Evolutionary conservation across 2,797 vertebrate genomes (phyloP).

Genomic region (Perodicticus potto): DNA sequence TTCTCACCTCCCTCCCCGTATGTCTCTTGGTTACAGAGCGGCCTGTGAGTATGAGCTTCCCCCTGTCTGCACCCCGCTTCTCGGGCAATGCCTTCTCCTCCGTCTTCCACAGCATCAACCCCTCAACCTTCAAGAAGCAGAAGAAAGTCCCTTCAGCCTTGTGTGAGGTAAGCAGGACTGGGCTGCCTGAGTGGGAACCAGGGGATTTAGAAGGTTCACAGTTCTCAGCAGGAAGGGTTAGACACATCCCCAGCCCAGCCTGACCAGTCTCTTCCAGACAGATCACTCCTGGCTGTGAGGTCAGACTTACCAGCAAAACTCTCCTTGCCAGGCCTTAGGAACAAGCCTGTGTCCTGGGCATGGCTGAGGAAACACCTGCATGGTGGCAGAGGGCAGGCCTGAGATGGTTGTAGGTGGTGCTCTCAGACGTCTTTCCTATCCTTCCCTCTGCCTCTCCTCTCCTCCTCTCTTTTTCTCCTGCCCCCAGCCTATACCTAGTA

Average conservation of each 20-base stretch:
- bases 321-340: neutral
- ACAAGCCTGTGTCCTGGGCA: neutral
- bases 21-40: constrained; percentile 87
- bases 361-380: neutral
- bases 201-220: neutral
- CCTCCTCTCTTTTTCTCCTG: neutral
- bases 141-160: constrained; percentile 94
- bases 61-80: constrained; percentile 90
- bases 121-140: constrained; percentile 94
- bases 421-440: neutral
- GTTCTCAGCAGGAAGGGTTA: neutral
- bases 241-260: neutral
- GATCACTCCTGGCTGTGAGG: neutral
- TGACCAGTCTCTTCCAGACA: neutral
- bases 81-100: constrained; percentile 93
- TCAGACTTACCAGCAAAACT: neutral
- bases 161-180: constrained; percentile 90
- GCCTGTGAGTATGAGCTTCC: constrained; percentile 89
- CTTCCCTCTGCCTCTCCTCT: neutral
- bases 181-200: constrained; percentile 63
- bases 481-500: neutral
- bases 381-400: neutral
- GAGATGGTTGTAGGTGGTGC: neutral
- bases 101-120: constrained; percentile 96
- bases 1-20: neutral